These are phyloP conservation scores for Tetropium fuscum DNA, from an alignment of 2,888 invertebrate species.

Conservation along the genomic window DNA sequence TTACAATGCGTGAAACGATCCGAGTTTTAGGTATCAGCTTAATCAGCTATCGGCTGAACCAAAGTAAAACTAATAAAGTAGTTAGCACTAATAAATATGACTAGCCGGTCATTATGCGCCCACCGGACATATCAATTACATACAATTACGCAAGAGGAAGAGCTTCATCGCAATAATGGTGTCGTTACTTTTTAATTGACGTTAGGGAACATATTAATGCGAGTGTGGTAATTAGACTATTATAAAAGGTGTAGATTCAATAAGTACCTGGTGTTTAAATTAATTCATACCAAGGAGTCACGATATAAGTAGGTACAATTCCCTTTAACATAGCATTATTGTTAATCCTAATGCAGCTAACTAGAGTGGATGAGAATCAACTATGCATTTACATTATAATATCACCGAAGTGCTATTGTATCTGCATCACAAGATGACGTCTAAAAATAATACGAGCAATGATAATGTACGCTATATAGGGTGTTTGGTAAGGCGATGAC, in stretches of 20 bases:
- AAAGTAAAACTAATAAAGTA: slow-evolving; percentile 7
- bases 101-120: slow-evolving; percentile 8
- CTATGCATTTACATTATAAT: too few species aligned
- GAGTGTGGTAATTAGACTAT: background rate
- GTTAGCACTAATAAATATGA: slow-evolving; percentile 7
- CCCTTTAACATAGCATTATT: background rate
- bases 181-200: background rate
- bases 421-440: too few species aligned
- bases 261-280: background rate
- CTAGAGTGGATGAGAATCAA: too few species aligned
- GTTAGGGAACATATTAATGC: background rate
- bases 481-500: too few species aligned
- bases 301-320: background rate
- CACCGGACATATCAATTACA: slow-evolving; percentile 13
- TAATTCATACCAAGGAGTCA: background rate
- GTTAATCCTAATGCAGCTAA: too few species aligned
- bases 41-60: too few species aligned
- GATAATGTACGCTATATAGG: too few species aligned
- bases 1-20: too few species aligned
- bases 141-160: slow-evolving; percentile 8
- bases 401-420: too few species aligned
- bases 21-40: too few species aligned
- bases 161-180: background rate
- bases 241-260: background rate
- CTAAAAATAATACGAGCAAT: too few species aligned